A percentile compares a stretch with the other conserved stretches of the same genome.
Conservation (phyloP, 2,113 vertebrate genomes). For the Salvelinus sp. region DNA sequence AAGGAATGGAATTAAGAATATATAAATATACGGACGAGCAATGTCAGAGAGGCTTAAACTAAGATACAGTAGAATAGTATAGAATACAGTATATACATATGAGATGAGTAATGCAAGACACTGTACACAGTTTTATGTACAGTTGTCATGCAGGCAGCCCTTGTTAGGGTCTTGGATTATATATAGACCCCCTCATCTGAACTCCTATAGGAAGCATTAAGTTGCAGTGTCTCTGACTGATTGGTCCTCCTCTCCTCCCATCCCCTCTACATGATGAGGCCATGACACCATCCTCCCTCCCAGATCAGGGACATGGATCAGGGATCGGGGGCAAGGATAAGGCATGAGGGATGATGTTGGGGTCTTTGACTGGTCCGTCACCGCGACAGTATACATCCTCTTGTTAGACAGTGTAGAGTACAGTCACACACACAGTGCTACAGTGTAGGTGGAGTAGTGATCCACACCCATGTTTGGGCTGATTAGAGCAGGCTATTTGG, state of each 20-base stretch:
- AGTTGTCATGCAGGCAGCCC: slow-evolving; percentile 24
- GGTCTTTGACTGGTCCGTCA: neutral
- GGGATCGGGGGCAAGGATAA: slow-evolving; percentile 1
- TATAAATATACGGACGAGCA: no score
- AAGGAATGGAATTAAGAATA: no score
- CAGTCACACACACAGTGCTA: slow-evolving; percentile 7
- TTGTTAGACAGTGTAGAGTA: neutral
- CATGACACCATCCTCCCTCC: slow-evolving; percentile 22
- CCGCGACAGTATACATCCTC: neutral
- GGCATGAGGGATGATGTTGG: slow-evolving; percentile 7
- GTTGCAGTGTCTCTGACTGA: slow-evolving; percentile 28
- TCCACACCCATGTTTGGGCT: neutral
- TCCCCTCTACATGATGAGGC: slow-evolving; percentile 1
- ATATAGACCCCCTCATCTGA: slow-evolving; percentile 43
- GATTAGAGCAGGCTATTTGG: neutral
- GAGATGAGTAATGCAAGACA: no score
- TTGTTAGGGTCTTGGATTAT: slow-evolving; percentile 57
- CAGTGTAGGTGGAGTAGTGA: neutral
- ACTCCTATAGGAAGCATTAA: slow-evolving; percentile 10
- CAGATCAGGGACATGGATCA: slow-evolving; percentile 4
- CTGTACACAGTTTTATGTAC: no score
- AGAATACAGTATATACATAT: no score
- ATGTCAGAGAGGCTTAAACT: no score
- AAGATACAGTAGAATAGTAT: no score
- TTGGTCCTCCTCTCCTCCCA: slow-evolving; percentile 44